phyloP scores from a whole-genome alignment of 2,113 vertebrate species.

The Esox niger region DNA sequence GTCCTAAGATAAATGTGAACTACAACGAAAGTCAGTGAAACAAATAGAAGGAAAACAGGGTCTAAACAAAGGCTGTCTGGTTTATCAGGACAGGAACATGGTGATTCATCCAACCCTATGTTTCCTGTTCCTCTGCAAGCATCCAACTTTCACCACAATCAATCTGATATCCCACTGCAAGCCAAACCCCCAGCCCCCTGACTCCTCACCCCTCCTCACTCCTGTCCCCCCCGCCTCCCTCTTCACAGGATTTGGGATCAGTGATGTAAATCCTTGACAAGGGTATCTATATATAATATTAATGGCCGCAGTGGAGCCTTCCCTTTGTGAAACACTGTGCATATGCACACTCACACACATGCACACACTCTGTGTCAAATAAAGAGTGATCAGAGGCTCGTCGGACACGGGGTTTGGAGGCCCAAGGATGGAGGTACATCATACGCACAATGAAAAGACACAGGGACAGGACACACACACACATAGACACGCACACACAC shows the following conservation, averaged over 20 bases:
- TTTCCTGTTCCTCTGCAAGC: constrained; percentile 69
- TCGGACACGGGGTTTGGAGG: constrained; percentile 59
- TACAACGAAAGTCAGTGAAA: neutral
- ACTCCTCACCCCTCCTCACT: constrained; percentile 50
- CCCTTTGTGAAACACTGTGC: constrained; percentile 67
- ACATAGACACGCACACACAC: too few relatives aligned
- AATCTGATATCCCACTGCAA: constrained; percentile 76
- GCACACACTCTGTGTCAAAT: constrained; percentile 80
- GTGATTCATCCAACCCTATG: constrained; percentile 84
- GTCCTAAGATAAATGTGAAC: too few relatives aligned
- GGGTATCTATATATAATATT: constrained; percentile 99
- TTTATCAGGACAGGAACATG: constrained; percentile 74
- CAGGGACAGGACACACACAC: too few relatives aligned
- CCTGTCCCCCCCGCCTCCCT: constrained; percentile 42
- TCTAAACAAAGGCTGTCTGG: constrained; percentile 50
- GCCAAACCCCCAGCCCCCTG: constrained; percentile 35
- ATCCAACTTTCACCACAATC: constrained; percentile 82
- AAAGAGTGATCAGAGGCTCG: constrained; percentile 83
- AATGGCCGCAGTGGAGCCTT: constrained; percentile 84
- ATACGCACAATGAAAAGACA: too few relatives aligned
- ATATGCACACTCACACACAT: constrained; percentile 36
- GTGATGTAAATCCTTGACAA: constrained; percentile 93
- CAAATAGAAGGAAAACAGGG: neutral
- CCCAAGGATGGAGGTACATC: constrained; percentile 87
- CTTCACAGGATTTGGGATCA: constrained; percentile 79